phyloP scores from a whole-genome alignment of 30 jellyfish, hydroid and myxozoan genomes.

The Aurelia coerulea region DNA sequence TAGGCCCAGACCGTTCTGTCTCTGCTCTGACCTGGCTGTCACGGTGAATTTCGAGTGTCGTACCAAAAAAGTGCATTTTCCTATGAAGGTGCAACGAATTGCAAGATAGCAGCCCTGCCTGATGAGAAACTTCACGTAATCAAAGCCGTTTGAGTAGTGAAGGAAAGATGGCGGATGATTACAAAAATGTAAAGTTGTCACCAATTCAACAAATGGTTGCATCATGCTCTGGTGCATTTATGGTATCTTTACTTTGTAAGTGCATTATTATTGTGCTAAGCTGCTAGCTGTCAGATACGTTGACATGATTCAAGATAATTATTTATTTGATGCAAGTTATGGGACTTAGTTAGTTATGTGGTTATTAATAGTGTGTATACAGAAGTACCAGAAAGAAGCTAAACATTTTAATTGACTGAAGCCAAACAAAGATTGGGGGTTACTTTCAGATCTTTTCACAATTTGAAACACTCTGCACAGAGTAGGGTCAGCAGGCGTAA shows the following conservation, averaged over 20 bases:
- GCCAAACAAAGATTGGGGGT: no score
- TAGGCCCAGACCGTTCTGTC: no score
- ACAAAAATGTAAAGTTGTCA: conserved; percentile 39
- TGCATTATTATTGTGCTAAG: not conserved
- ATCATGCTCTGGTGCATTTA: conserved; percentile 95
- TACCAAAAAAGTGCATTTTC: not conserved
- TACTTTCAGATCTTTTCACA: no score
- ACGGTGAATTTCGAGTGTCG: no score
- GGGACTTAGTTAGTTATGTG: no score
- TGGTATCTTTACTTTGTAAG: conserved; percentile 93
- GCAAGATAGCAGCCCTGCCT: not conserved
- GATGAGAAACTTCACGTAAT: not conserved
- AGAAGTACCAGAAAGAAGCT: no score
- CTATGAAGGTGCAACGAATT: not conserved
- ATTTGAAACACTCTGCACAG: no score
- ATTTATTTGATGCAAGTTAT: no score
- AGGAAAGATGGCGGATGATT: conserved; percentile 51
- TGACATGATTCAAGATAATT: not conserved
- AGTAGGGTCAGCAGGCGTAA: no score
- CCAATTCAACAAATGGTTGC: conserved; percentile 97
- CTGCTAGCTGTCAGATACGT: not conserved
- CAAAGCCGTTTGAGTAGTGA: not conserved
- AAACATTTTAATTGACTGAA: no score
- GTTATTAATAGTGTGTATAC: no score
- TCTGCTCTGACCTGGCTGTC: no score